Base-by-base conservation (phyloP, 2,888 invertebrate genomes). In the Zootermopsis nevadensis region DNA sequence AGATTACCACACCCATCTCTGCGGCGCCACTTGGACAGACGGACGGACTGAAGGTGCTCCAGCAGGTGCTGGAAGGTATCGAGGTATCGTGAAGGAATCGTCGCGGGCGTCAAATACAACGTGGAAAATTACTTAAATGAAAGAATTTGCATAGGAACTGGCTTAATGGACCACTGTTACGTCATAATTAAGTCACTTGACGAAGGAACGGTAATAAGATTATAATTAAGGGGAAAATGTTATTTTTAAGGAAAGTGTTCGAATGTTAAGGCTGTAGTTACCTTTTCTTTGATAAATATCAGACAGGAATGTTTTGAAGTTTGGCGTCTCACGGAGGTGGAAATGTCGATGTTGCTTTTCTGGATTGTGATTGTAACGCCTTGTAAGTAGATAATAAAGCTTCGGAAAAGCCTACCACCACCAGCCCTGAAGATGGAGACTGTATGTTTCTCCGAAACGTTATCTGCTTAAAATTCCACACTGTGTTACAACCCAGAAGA, bases 21-120 rank as follows among this genome's bases (percentile, higher is more conserved):
- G n/a, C 79, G 79, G 79, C 79, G 79, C 79, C 79, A 79, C 79
- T 79, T 27, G 24, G 31, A 53, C 55, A 53, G 77, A 30, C 53
- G 77, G 48, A 31, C 19, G 33, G 33, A 30, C 42, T 31, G 60
- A 35, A 35, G 38, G 74, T 3, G 42, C 24, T 74, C 38, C 10
- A 38, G 74, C 74, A 74, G 74, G 74, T 74, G 74, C 74, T 38
- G 38, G 42, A 8, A 6, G 6, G n/a, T 6, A 7, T 60, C n/a
- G n/a, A 6, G 6, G n/a, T 6, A 7, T 60, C n/a, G n/a, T 6
- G 12, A 4, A 60, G 60, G 6, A 60, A 60, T 60, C n/a, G 60
- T 48, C 3, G 48, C 19, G 12, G 48, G 19, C 12, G 12, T 27
- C n/a, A 1, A 31, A 4, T 2, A 22, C 22, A 33, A 33, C 19